Conservation (phyloP, 2,797 vertebrate species). For the Leucoraja ocellata region DNA sequence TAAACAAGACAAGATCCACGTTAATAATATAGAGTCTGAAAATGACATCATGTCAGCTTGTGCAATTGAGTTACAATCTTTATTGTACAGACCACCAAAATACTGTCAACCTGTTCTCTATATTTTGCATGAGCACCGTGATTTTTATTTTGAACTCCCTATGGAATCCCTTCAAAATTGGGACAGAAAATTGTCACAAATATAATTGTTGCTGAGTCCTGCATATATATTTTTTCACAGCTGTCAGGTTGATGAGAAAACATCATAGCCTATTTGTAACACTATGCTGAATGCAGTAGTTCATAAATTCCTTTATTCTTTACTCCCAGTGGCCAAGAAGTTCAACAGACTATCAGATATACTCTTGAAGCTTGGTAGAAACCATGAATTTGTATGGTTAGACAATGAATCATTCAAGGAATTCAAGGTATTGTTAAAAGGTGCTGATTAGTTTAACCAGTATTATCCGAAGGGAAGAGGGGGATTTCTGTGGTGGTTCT, state of each 20-base stretch:
- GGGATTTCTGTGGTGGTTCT: background rate
- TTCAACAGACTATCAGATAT: background rate
- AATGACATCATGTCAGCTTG: constrained; percentile 34
- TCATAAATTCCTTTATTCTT: background rate
- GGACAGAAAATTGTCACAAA: background rate
- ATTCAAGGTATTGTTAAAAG: background rate
- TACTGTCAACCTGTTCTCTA: too few species aligned
- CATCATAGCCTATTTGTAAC: background rate
- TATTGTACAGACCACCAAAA: background rate
- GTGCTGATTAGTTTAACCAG: background rate
- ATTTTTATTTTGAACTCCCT: background rate
- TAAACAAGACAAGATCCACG: background rate
- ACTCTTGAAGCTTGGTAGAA: background rate
- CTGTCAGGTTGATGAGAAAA: background rate
- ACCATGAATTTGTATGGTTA: background rate
- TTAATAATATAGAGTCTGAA: constrained; percentile 10
- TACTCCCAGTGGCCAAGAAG: background rate
- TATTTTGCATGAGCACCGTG: background rate
- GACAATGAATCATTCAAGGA: background rate
- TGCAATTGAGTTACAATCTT: background rate
- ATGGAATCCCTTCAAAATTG: constrained; percentile 10
- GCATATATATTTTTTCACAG: background rate
- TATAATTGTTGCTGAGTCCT: background rate
- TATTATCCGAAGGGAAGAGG: background rate
- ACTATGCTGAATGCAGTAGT: background rate